Percentiles rank a stretch among this genome's conserved stretches.
Evolutionary conservation across 2,888 invertebrate genomes (phyloP).

Genomic region (Zootermopsis nevadensis): DNA sequence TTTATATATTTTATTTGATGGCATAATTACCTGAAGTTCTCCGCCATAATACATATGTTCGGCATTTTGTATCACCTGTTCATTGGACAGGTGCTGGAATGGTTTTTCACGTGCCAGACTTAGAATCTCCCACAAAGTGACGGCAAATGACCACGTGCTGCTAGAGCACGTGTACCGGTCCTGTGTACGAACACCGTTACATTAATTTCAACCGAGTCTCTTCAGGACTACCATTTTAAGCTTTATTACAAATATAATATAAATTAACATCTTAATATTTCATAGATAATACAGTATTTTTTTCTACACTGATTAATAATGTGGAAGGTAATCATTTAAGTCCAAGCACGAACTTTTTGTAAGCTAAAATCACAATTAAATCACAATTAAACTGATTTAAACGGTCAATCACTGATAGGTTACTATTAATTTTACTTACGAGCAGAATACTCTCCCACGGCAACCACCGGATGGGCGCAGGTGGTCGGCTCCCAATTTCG

Average conservation of each 20-base stretch:
- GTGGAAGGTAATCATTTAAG: too few relatives aligned
- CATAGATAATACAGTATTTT: too few relatives aligned
- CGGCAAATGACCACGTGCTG: constrained; percentile 73
- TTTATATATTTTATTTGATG: not conserved
- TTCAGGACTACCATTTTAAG: too few relatives aligned
- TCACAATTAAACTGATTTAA: too few relatives aligned
- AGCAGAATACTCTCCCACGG: constrained; percentile 74
- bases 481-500: constrained; percentile 71
- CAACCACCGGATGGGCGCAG: constrained; percentile 73
- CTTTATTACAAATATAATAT: too few relatives aligned
- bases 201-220: not conserved
- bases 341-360: too few relatives aligned
- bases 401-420: too few relatives aligned
- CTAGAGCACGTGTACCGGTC: constrained; percentile 73
- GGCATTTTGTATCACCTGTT: constrained; percentile 73
- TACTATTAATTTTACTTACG: constrained; percentile 63
- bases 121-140: constrained; percentile 74
- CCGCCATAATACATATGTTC: constrained; percentile 74
- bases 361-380: too few relatives aligned
- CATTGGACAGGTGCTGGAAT: constrained; percentile 70
- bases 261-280: too few relatives aligned
- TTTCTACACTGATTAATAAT: too few relatives aligned
- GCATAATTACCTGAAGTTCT: constrained; percentile 67
- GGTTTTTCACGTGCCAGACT: constrained; percentile 71
- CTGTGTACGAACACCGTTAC: constrained; percentile 59